Conservation (phyloP, 2,888 invertebrate genomes). For the Eretmocerus hayati region DNA sequence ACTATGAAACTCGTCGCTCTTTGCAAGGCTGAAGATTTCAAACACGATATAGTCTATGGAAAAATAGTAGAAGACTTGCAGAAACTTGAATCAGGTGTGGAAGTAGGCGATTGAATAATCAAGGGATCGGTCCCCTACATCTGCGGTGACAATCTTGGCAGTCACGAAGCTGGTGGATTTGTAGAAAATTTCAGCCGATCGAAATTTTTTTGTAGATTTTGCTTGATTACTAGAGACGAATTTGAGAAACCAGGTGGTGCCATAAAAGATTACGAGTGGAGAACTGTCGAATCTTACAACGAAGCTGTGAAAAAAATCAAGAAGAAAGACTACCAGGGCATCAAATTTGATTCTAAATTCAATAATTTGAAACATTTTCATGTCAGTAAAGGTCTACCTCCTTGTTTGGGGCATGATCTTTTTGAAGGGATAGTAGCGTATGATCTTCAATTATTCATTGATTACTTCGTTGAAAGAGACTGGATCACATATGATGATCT, state of each 20-base stretch:
- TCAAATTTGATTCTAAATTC: conserved; percentile 23
- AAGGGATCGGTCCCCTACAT: no score
- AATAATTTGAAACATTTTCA: conserved; percentile 18
- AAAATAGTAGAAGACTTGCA: conserved; percentile 25
- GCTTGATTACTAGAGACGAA: conserved; percentile 9
- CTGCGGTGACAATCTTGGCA: conserved; percentile 19
- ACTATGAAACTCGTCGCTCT: conserved; percentile 31
- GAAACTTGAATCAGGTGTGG: conserved; percentile 22
- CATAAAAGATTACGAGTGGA: background rate
- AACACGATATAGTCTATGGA: conserved; percentile 25
- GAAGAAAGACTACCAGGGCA: conserved; percentile 9
- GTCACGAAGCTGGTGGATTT: conserved; percentile 33
- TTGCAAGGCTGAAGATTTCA: conserved; percentile 29
- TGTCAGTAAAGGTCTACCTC: conserved; percentile 22
- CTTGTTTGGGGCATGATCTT: no score
- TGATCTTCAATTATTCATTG: no score
- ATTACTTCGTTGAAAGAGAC: no score
- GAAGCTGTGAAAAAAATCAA: background rate
- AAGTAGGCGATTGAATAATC: background rate
- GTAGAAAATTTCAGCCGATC: conserved; percentile 27
- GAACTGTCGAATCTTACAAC: conserved; percentile 4
- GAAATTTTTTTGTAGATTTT: conserved; percentile 29
- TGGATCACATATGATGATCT: no score
- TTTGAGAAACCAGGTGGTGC: background rate
- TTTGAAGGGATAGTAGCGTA: no score